These are phyloP conservation scores for Nycticebus coucang DNA, from an alignment of 2,113 vertebrate species.

Conservation along the genomic window DNA sequence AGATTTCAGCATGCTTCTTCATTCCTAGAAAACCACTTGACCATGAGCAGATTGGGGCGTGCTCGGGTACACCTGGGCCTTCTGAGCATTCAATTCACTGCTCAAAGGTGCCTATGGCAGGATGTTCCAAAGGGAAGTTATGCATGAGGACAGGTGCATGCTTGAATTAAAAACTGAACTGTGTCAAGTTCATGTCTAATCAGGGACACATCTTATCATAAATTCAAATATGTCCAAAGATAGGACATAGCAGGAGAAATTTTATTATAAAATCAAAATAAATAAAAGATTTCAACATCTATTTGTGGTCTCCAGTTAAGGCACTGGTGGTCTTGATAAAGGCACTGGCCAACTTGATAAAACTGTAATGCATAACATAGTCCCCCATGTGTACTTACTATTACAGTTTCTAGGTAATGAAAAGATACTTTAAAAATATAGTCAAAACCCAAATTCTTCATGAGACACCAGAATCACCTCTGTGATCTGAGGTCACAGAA, in stretches of 20 bases:
- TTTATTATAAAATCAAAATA: not conserved
- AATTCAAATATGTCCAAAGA: not conserved
- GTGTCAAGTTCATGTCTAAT: not conserved
- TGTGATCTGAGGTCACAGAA: not conserved
- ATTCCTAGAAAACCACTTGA: not conserved
- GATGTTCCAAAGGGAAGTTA: not conserved
- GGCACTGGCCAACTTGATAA: not conserved
- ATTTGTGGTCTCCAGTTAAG: not conserved
- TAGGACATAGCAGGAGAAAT: not conserved
- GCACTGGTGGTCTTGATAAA: not conserved
- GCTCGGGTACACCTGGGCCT: not conserved
- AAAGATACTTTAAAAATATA: not conserved
- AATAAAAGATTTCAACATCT: not conserved
- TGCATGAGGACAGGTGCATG: rapidly evolving
- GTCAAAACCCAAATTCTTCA: not conserved
- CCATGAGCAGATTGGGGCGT: not conserved
- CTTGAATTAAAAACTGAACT: not conserved
- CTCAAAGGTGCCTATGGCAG: rapidly evolving
- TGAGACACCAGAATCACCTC: not conserved
- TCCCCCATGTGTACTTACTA: not conserved
- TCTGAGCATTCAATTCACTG: not conserved
- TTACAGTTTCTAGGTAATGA: not conserved
- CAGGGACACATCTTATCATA: not conserved
- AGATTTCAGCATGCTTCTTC: not conserved
- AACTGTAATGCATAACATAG: not conserved